phyloP scores from a whole-genome alignment of 2,888 invertebrate species.

The Alsophila aescularia region DNA sequence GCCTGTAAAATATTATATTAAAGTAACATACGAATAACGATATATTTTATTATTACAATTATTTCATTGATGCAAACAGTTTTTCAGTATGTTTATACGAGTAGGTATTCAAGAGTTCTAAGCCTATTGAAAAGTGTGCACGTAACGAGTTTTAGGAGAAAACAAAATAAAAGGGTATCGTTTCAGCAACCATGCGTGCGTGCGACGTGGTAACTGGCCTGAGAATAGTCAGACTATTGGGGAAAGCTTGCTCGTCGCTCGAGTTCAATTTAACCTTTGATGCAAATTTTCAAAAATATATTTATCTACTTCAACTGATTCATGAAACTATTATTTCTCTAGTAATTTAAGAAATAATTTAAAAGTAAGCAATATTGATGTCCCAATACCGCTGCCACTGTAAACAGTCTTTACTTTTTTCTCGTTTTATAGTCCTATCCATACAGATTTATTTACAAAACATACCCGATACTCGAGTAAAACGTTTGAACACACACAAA shows the following conservation, averaged over 20 bases:
- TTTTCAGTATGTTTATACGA: neutral
- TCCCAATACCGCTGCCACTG: too few relatives aligned
- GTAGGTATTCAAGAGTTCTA: neutral
- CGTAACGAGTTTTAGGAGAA: conserved; percentile 2
- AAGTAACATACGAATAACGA: neutral
- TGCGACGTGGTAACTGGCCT: conserved; percentile 16
- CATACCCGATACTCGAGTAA: conserved; percentile 14
- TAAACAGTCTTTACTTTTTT: too few relatives aligned
- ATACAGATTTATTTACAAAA: conserved; percentile 11
- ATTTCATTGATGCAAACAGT: neutral
- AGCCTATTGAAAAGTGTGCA: neutral
- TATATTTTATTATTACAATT: neutral
- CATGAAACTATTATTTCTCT: neutral
- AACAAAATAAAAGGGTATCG: conserved; percentile 8
- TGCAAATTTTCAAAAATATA: neutral
- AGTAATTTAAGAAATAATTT: neutral
- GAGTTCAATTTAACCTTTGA: conserved; percentile 8
- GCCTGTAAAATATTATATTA: neutral
- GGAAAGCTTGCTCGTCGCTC: conserved; percentile 12
- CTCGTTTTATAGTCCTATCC: too few relatives aligned
- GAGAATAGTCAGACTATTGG: conserved; percentile 14
- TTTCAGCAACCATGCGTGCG: conserved; percentile 8
- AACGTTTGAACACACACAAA: conserved; percentile 21
- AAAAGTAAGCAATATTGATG: neutral
- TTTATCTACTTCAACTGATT: conserved; percentile 6